Base-by-base conservation (phyloP, 2,797 vertebrate species). In the Cossypha dichroa region DNA sequence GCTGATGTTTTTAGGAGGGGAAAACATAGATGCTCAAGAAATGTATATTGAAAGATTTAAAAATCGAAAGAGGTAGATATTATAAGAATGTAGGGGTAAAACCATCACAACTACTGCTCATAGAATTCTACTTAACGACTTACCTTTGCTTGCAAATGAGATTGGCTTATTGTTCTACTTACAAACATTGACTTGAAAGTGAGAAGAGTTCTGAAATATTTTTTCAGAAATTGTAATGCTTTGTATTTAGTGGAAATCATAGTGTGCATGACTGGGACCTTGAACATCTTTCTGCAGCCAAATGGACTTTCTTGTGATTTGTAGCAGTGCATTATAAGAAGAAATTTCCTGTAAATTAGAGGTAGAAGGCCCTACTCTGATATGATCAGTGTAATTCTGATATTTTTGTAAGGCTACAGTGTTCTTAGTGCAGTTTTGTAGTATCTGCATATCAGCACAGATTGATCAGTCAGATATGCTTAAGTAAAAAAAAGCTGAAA, bases 401-500 rank as follows among this genome's bases (percentile, higher is more conserved):
- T 91, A 10, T 52, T 70, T 93, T 84, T 85, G 25, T 63, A 51
- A 67, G 67, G 68, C 56, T 92, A 7, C 59, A 48, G 31, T 72
- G 51, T 1, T 67, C 78, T 64, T 45, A 74, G 49, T 59, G 86
- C 31, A 49, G 26, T 56, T 88, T 43, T 68, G n/a, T 36, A 58
- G 13, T 77, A 75, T 62, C 78, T 81, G 78, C 60, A 2, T 49
- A 45, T 34, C 31, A 51, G 69, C 69, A 92, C 77, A 87, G 80
- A 92, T 14, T 40, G 70, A 79, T 88, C 74, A 52, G 34, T 86
- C 76, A 52, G 41, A 82, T 45, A 46, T 66, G 5, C 59, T 87
- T 41, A 62, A 91, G 66, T 48, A 72, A 90, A 96, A 68, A 68
- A 91, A 72, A 56, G 43, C 77, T 70, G 90, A 69, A 86, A 93